phyloP scores from a whole-genome alignment of 2,888 invertebrate genomes.

The Oscheius sp. region DNA sequence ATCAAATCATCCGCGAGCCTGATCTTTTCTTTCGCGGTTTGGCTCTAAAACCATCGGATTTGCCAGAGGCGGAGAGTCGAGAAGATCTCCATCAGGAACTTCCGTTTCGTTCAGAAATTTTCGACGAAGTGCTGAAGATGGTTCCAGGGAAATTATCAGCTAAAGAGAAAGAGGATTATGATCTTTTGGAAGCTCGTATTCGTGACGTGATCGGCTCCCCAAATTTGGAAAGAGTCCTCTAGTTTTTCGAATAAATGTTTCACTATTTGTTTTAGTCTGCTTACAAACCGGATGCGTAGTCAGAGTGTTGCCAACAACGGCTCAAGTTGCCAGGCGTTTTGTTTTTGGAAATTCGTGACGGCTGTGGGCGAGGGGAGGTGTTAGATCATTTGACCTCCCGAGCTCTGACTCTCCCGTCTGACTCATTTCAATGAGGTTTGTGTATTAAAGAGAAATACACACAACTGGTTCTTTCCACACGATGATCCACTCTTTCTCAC shows the following conservation, averaged over 20 bases:
- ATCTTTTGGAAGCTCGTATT: background rate
- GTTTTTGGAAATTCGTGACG: constrained; percentile 1
- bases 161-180: constrained; percentile 13
- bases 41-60: background rate
- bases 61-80: background rate
- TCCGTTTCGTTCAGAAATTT: background rate
- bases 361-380: constrained; percentile 1
- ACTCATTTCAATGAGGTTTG: background rate
- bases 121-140: background rate
- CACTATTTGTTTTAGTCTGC: no score
- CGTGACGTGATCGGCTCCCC: constrained; percentile 13
- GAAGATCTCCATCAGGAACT: background rate
- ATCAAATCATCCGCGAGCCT: constrained; percentile 1
- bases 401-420: background rate
- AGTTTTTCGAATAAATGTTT: background rate
- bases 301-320: background rate
- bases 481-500: background rate
- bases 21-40: constrained; percentile 11
- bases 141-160: background rate
- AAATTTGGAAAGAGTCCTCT: no score
- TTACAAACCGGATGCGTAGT: background rate
- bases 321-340: constrained; percentile 16
- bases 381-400: background rate
- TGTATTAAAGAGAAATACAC: background rate
- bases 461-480: background rate